Percentiles rank a stretch among this genome's conserved stretches.
Conservation (phyloP, 1,140 invertebrate species). For the Armadillidium nasatum region DNA sequence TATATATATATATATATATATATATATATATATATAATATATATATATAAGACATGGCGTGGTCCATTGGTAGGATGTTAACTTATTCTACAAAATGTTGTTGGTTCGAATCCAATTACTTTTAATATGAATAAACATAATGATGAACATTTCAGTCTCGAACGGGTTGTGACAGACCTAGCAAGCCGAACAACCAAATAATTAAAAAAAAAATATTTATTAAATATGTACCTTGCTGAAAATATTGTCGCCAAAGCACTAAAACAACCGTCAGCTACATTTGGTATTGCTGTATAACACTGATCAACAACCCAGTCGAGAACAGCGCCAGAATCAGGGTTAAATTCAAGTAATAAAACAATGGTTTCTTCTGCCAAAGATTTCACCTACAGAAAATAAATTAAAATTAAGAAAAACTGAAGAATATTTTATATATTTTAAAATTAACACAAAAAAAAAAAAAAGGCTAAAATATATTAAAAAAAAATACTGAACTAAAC, state of each 20-base stretch:
- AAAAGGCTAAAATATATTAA: slow-evolving; percentile 18
- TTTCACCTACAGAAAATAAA: slow-evolving; percentile 69
- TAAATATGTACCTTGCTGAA: slow-evolving; percentile 72
- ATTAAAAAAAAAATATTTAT: no score
- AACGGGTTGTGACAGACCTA: no score
- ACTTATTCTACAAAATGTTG: no score
- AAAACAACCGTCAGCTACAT: slow-evolving; percentile 93
- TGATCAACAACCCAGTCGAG: slow-evolving; percentile 96
- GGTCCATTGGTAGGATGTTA: no score
- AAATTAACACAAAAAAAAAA: no score
- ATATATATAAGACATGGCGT: no score
- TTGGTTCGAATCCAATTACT: no score
- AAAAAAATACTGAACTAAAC: slow-evolving; percentile 12
- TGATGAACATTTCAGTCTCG: no score
- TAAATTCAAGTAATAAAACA: slow-evolving; percentile 88
- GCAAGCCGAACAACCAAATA: no score
- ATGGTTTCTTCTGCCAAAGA: slow-evolving; percentile 87
- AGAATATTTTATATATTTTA: background rate
- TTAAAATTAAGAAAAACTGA: background rate
- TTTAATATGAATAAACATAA: no score
- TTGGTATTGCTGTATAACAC: slow-evolving; percentile 85
- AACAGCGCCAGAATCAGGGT: slow-evolving; percentile 85
- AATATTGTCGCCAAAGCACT: slow-evolving; percentile 91
- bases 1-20: no score
- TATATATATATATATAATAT: no score